phyloP scores from a whole-genome alignment of 1,140 invertebrate genomes.

The Brachionus asplanchnoidis region DNA sequence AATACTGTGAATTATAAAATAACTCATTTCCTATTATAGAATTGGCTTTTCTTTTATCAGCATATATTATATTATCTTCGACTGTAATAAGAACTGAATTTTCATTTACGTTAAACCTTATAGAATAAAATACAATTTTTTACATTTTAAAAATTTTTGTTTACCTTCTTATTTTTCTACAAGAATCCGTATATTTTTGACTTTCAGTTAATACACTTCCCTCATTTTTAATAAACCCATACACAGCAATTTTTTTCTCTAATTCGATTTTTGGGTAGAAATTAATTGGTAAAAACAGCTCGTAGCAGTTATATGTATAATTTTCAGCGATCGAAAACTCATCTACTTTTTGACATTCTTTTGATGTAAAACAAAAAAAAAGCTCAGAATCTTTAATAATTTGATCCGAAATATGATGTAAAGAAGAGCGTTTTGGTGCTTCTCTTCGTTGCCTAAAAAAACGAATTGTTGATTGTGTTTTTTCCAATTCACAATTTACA shows the following conservation, averaged over 20 bases:
- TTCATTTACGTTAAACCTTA: neutral
- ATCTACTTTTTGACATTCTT: neutral
- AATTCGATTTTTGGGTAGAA: neutral
- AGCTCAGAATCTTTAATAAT: neutral
- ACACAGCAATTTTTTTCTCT: neutral
- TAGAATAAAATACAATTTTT: neutral
- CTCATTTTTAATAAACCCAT: neutral
- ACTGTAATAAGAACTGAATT: neutral
- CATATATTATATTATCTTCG: neutral
- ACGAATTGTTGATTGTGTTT: neutral
- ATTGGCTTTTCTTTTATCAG: neutral
- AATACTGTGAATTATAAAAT: neutral
- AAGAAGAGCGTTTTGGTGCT: neutral
- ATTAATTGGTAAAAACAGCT: neutral
- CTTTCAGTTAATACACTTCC: neutral
- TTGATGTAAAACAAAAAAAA: neutral
- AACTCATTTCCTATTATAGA: neutral
- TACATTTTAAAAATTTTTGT: neutral
- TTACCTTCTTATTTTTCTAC: slow-evolving; percentile 6
- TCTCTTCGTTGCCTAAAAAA: neutral
- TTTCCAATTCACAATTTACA: neutral
- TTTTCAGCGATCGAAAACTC: neutral
- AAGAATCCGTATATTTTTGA: neutral
- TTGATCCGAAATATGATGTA: neutral
- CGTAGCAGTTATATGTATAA: too few relatives aligned